Evolutionary conservation across 2,888 invertebrate species (phyloP).

Genomic region (Baronia brevicornis): DNA sequence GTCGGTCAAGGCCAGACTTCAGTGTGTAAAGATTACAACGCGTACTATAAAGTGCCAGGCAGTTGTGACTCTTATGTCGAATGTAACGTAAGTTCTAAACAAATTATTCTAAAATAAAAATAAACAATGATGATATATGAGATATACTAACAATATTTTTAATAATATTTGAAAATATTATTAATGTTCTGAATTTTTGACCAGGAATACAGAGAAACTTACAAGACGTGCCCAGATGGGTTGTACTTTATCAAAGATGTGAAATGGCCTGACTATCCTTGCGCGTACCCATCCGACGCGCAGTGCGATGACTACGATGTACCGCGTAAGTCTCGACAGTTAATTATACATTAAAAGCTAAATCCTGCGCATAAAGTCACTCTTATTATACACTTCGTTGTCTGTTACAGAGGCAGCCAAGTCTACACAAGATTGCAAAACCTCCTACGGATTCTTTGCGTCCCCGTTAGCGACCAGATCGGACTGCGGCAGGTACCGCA

Average conservation of each 20-base stretch:
- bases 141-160: slow-evolving; percentile 28
- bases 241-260: slow-evolving; percentile 82
- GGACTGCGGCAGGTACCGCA: slow-evolving; percentile 84
- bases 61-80: slow-evolving; percentile 83
- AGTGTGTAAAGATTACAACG: slow-evolving; percentile 65
- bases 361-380: slow-evolving; percentile 68
- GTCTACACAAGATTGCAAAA: slow-evolving; percentile 83
- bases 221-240: slow-evolving; percentile 86
- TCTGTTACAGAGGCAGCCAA: slow-evolving; percentile 77
- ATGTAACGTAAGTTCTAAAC: slow-evolving; percentile 61
- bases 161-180: slow-evolving; percentile 3
- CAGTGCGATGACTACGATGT: slow-evolving; percentile 79
- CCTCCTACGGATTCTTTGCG: slow-evolving; percentile 85
- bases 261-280: slow-evolving; percentile 80
- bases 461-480: slow-evolving; percentile 27
- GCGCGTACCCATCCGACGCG: slow-evolving; percentile 87
- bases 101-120: too few species aligned
- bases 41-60: slow-evolving; percentile 74
- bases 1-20: not conserved
- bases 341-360: slow-evolving; percentile 45
- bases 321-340: slow-evolving; percentile 74
- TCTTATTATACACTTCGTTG: not conserved
- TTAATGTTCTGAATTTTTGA: too few species aligned
- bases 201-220: slow-evolving; percentile 75
- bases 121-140: too few species aligned